phyloP scores from a whole-genome alignment of 2,888 invertebrate genomes.

The Scelioninae gen. 1 region DNA sequence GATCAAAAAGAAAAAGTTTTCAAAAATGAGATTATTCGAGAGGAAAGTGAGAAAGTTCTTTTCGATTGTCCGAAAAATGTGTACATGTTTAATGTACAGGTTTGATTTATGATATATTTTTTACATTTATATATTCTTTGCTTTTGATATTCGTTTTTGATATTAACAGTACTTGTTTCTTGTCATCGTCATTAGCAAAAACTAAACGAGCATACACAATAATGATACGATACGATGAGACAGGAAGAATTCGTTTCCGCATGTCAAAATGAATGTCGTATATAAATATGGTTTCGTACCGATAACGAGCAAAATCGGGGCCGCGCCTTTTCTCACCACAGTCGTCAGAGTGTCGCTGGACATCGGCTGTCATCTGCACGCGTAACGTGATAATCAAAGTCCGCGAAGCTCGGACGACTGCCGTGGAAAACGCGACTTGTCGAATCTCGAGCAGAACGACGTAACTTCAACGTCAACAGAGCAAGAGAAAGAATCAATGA shows the following conservation, averaged over 20 bases:
- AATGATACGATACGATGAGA: conserved; percentile 49
- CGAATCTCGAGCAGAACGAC: conserved; percentile 78
- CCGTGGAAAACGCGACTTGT: conserved; percentile 58
- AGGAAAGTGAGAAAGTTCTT: no score
- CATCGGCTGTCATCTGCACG: background rate
- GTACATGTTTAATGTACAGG: no score
- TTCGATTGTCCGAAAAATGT: no score
- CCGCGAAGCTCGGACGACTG: conserved; percentile 49
- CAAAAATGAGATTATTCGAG: background rate
- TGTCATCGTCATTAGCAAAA: conserved; percentile 28
- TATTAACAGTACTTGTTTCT: conserved; percentile 1
- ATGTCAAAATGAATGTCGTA: conserved; percentile 39
- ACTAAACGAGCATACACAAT: conserved; percentile 44
- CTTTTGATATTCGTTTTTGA: background rate
- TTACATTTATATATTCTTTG: background rate
- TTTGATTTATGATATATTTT: background rate
- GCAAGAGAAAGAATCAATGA: conserved; percentile 82
- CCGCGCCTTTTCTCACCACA: conserved; percentile 51
- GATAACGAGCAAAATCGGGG: conserved; percentile 42
- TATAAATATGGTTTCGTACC: conserved; percentile 21
- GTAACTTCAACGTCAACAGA: conserved; percentile 79
- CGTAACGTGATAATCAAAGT: conserved; percentile 3
- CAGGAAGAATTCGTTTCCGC: conserved; percentile 40
- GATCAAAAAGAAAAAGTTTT: background rate
- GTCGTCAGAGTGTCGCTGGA: conserved; percentile 28